Conservation (phyloP, 2,113 vertebrate genomes). For the Theristicus caerulescens region DNA sequence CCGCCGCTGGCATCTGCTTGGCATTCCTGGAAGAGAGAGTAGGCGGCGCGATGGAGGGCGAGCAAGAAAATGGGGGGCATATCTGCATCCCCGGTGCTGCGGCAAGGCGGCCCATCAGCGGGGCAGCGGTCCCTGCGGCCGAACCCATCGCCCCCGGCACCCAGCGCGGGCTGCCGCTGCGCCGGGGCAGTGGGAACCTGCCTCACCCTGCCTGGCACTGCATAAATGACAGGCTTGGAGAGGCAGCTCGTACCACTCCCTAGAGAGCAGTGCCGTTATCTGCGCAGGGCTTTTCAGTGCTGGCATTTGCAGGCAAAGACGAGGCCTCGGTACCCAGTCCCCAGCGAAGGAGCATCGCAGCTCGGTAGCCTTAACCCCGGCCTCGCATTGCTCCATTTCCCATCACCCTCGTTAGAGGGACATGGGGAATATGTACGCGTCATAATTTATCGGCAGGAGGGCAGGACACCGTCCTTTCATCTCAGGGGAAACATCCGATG, state of each 20-base stretch:
- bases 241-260: not conserved
- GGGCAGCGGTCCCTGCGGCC: not conserved
- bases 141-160: rapidly evolving
- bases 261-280: not conserved
- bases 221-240: not conserved
- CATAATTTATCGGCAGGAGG: not conserved
- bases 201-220: not conserved
- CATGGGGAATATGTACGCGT: rapidly evolving
- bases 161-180: not conserved
- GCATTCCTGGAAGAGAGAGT: constrained; percentile 78
- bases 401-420: not conserved
- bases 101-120: not conserved
- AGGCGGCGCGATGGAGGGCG: rapidly evolving
- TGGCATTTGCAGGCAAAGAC: not conserved
- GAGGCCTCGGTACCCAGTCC: rapidly evolving
- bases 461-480: not conserved
- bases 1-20: constrained; percentile 85
- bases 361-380: not conserved
- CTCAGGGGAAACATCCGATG: not conserved
- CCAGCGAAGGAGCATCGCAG: rapidly evolving
- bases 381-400: not conserved
- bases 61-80: rapidly evolving
- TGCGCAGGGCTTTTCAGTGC: not conserved
- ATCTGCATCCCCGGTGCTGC: not conserved
- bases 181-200: not conserved